These are phyloP conservation scores for Choloepus didactylus DNA, from an alignment of 2,797 vertebrate species.

Conservation along the genomic window DNA sequence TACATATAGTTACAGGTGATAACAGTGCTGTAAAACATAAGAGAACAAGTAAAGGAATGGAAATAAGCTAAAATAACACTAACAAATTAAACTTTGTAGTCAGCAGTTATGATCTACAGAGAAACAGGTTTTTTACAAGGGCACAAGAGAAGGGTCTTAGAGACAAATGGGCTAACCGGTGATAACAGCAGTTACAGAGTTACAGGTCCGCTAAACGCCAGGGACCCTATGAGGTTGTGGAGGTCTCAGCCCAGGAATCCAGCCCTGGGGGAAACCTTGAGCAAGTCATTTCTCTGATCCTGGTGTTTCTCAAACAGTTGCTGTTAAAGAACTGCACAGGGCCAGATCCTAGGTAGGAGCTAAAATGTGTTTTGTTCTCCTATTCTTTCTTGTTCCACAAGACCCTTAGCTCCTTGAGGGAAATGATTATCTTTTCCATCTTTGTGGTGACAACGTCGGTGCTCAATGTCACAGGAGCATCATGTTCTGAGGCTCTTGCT, in stretches of 20 bases:
- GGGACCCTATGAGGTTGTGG: no score
- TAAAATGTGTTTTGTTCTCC: background rate
- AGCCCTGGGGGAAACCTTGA: no score
- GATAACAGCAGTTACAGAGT: no score
- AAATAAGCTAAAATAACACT: no score
- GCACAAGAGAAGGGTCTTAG: no score
- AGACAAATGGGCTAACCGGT: no score
- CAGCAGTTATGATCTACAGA: no score
- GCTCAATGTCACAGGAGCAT: background rate
- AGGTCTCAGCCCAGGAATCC: background rate
- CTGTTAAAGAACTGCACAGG: background rate
- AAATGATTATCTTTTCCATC: background rate
- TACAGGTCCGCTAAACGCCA: background rate
- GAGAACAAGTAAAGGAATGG: no score
- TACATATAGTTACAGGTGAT: no score
- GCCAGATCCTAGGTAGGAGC: background rate
- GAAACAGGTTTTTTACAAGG: no score
- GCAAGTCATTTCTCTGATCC: background rate
- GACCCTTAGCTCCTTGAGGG: background rate
- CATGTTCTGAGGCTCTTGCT: background rate
- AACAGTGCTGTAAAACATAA: no score
- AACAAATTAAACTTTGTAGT: no score
- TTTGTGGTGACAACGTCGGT: background rate
- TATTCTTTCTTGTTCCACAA: background rate
- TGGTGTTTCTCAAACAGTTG: background rate